Base-by-base conservation (phyloP, 2,797 vertebrate species). In the Neosilurus mollespiculum region DNA sequence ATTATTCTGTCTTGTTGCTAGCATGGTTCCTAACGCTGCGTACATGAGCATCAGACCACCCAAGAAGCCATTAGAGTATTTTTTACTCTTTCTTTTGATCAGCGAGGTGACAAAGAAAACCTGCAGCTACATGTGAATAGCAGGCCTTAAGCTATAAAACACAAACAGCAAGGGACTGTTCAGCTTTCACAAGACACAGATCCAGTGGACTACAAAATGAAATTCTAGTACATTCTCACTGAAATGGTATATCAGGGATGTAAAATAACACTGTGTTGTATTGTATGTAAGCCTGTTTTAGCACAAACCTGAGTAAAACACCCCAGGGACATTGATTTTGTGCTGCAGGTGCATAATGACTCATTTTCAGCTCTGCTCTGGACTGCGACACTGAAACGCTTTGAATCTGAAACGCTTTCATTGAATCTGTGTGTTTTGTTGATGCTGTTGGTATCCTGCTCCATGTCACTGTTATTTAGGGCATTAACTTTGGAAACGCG, bases 391-490 rank as follows among this genome's bases (percentile, higher is more conserved):
- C 53, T 53, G 54, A 71, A 71, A 58, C 49, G 64, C 8, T 67
- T 26, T 11, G 12, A 6, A 75, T 20, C 43, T 43, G 43, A 43
- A 43, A 43, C 43, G 43, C 43, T 51, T 15, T 15, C 8, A 22
- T 20, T 58, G 59, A 73, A 69, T 83, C n/a, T 59, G 72, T n/a
- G 1, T 58, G 51, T 70, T 87, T 82, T 66, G 80, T 43, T 30
- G 81, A 58, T 84, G 72, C 81, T 81, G 81, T 78, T 84, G 76
- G 65, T 78, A 81, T 73, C 53, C 69, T 82, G 84, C 82, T 76
- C 83, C 78, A 22, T 78, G 64, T 78, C 64, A 82, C 69, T 84
- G 65, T 77, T 84, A 78, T 78, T 78, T 66, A 73, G 83, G 83
- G 61, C 67, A 84, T 82, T 84, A 84, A 62, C 76, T 49, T 80